These are phyloP conservation scores for Urocyon cinereoargenteus DNA, from an alignment of 2,797 vertebrate genomes.

Conservation along the genomic window DNA sequence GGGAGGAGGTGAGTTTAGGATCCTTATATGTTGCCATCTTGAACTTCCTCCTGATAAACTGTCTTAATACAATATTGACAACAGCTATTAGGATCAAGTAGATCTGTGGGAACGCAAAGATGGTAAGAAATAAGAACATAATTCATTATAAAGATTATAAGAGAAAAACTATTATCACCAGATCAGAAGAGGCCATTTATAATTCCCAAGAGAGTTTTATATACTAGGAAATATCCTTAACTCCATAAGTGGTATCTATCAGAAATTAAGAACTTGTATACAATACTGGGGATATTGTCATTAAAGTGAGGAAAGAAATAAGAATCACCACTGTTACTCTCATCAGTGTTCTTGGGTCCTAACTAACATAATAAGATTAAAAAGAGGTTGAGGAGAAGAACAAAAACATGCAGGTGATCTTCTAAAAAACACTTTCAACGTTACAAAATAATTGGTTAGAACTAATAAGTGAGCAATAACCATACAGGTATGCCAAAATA, in stretches of 20 bases:
- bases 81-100: neutral
- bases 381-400: neutral
- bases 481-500: neutral
- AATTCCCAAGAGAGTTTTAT: neutral
- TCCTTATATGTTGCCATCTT: neutral
- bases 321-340: neutral
- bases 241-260: neutral
- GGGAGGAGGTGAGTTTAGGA: neutral
- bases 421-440: neutral
- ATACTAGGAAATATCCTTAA: constrained; percentile 4
- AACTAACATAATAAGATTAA: constrained; percentile 9
- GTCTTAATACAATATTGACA: constrained; percentile 16
- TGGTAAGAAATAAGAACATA: neutral
- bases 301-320: neutral
- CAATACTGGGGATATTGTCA: neutral
- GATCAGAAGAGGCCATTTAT: neutral
- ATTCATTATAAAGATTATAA: neutral
- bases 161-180: neutral
- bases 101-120: neutral
- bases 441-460: neutral
- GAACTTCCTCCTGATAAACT: neutral
- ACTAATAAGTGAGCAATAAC: neutral
- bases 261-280: constrained; percentile 31
- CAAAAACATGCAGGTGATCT: neutral
- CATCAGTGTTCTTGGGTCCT: neutral